These are phyloP conservation scores for Stegana nigrithorax DNA, from an alignment of 2,888 invertebrate species.

Conservation along the genomic window DNA sequence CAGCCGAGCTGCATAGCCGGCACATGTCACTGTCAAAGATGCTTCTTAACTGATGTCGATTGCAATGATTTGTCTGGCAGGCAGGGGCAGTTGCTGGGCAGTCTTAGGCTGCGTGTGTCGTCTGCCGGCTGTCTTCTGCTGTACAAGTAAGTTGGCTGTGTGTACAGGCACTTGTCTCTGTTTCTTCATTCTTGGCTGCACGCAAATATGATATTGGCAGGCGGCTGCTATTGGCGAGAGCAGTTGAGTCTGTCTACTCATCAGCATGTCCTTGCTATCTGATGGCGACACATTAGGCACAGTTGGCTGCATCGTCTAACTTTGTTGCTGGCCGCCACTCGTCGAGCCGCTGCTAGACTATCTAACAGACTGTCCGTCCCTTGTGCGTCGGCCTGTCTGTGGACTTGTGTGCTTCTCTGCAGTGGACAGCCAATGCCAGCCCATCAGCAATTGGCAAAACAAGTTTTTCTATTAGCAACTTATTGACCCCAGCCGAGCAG, in stretches of 20 bases:
- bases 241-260: not conserved
- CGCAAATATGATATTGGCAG: slow-evolving; percentile 6
- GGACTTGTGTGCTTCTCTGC: not conserved
- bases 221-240: not conserved
- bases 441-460: slow-evolving; percentile 9
- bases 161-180: not conserved
- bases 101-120: not conserved
- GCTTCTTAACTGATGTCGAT: not conserved
- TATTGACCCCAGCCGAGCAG: too few species aligned
- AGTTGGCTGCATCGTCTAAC: too few species aligned
- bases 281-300: slow-evolving; percentile 15
- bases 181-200: slow-evolving; percentile 20
- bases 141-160: too few species aligned
- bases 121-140: not conserved
- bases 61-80: not conserved
- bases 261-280: slow-evolving; percentile 7
- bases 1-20: too few species aligned
- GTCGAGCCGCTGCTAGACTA: too few species aligned
- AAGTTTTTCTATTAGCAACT: too few species aligned
- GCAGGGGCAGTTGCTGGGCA: not conserved
- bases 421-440: not conserved
- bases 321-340: too few species aligned
- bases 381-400: too few species aligned
- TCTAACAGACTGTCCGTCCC: too few species aligned
- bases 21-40: too few species aligned